A percentile compares a stretch with the other conserved stretches of the same genome.
These are phyloP conservation scores for Nyctereutes procyonoides DNA, from an alignment of 2,113 vertebrate species.

Conservation along the genomic window DNA sequence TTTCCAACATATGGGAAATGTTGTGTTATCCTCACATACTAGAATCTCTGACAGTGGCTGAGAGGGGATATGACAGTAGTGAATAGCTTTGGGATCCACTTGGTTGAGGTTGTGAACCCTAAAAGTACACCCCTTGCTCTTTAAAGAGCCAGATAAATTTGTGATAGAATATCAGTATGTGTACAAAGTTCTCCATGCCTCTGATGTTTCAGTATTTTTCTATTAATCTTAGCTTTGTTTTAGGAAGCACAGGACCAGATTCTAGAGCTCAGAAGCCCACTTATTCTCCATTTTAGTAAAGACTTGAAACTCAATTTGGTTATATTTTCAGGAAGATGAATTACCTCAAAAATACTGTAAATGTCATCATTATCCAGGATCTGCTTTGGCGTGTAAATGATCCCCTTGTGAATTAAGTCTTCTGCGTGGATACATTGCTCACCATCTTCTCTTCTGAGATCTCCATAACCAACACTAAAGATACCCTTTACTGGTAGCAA, in stretches of 20 bases:
- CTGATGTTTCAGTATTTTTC: neutral
- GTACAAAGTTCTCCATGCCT: neutral
- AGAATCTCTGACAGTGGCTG: neutral
- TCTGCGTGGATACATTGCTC: conserved; percentile 63
- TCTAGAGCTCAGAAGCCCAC: neutral
- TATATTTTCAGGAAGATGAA: neutral
- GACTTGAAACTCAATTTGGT: neutral
- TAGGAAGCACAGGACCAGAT: neutral
- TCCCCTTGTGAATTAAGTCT: conserved; percentile 67
- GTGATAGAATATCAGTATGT: neutral
- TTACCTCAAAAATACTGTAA: conserved; percentile 79
- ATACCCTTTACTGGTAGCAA: conserved; percentile 73
- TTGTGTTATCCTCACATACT: neutral
- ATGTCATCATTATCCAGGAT: neutral
- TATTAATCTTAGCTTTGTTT: neutral
- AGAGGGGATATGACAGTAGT: neutral
- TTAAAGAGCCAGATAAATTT: neutral
- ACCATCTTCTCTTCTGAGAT: accelerated
- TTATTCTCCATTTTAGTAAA: neutral
- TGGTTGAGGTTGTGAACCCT: neutral
- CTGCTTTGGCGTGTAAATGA: conserved; percentile 62
- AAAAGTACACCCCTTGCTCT: neutral
- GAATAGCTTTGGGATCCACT: neutral
- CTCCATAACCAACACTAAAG: accelerated
- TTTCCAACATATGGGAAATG: neutral